Base-by-base conservation (phyloP, 2,888 invertebrate species). In the Spodoptera littoralis region DNA sequence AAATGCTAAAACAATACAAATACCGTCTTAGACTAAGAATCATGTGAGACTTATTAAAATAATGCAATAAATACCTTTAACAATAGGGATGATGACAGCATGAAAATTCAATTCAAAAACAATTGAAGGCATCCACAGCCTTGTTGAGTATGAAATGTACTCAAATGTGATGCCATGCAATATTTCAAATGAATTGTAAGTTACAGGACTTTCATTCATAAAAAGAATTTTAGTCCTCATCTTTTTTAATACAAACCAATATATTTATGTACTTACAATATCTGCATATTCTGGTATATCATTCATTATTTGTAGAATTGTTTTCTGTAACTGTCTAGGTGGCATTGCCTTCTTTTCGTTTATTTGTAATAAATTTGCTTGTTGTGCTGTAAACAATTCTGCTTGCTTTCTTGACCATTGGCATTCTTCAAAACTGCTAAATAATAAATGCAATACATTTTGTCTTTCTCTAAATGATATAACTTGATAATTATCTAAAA, bases 401-500 rank as follows among this genome's bases (percentile, higher is more conserved):
- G 98, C 98, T 91, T 98, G 98, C 80, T 97, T 96, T 69, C 97
- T 96, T 1, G 98, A 98, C 98, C 98, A 98, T 64, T 96, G 96
- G 74, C 96, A 96, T 78, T 96, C 95, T 74, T 96, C 95, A 70
- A 93, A 94, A 77, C 84, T 90, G 74, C 92, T 94, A 69, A 88
- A 86, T 62, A 60, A 55, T 51, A 36, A 8, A n/a, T 27, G 9
- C 13, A 30, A 4, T 48, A 49, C 27, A 27, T 12, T 27, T n/a
- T 13, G 11, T 27, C 5, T 27, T 36, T 9, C 9, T 36, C 36
- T 36, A 9, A 36, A 36, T 9, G 36, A 8, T 36, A 4, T 27
- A 27, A 36, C 36, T 36, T 8, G 2, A 8, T 36, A 9, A 36
- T 36, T 36, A 8, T 36, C 5, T 1, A 2, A 36, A 36, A 36